Base-by-base conservation (phyloP, 2,113 vertebrate genomes). In the Cathartes aura region DNA sequence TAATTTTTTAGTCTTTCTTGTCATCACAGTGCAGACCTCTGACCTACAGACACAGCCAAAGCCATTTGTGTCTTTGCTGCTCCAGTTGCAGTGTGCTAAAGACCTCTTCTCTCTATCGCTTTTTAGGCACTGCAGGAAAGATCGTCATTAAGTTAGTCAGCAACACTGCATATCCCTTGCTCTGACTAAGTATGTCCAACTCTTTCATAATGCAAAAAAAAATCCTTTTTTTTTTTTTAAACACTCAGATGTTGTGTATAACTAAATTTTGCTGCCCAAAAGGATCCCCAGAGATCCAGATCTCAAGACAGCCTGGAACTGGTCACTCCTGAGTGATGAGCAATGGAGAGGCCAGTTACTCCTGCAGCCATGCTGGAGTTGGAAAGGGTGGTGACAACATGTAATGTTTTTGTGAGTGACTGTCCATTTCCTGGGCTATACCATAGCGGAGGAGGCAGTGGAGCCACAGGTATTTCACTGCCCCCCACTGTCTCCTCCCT, bases 401-500 rank as follows among this genome's bases (percentile, higher is more conserved):
- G 4, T 24, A 15, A 15, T 21, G 15, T 45, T 88, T 91, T 40
- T 56, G 5, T 43, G 63, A 50, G 13, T 60, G n/a, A 50, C n/a
- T 10, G 10, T 43, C 22, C 30, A 7, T 75, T 60, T 32, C 22
- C 45, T 66, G 47, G 23, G 30, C 14, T 71, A 10, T 8, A n/a
- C 62, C 7, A 26, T 16, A 66, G 32, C 36, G n/a, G 24, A 1
- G 1, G 30, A 82, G 47, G 40, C 63, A 60, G 59, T 4, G 4
- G 40, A 82, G 16, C 12, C 36, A 67, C 12, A 8, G 12, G 14
- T 40, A 15, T 27, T 72, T 84, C 8, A 4, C 47, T 80, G 42
- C 10, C 24, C 8, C 14, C 5, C 3, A 0, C 36, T 68, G 32
- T 27, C 26, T 19, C 5, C 32, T 45, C 5, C 7, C 7, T 30